Percentiles rank a stretch among this genome's conserved stretches.
These are phyloP conservation scores for Porphyrio hochstetteri DNA, from an alignment of 2,113 vertebrate species.

Conservation along the genomic window DNA sequence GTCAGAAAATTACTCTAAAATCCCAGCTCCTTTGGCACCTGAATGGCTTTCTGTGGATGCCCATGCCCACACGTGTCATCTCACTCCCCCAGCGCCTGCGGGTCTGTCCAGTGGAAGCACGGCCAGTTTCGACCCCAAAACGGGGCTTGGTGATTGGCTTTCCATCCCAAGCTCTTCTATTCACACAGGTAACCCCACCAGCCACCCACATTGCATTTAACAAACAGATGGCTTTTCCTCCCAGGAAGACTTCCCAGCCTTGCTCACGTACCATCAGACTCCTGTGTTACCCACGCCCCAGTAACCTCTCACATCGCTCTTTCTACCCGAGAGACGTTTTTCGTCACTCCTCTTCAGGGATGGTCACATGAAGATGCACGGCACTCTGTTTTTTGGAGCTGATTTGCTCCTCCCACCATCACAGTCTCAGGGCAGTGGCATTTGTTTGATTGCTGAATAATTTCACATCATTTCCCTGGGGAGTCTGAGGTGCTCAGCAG, in stretches of 20 bases:
- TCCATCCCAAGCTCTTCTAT: not conserved
- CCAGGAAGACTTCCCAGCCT: not conserved
- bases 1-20: not conserved
- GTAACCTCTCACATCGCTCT: not conserved
- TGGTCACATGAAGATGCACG: not conserved
- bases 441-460: not conserved
- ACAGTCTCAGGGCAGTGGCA: not conserved
- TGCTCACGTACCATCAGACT: not conserved
- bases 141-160: not conserved
- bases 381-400: not conserved
- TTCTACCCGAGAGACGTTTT: not conserved
- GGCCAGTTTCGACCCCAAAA: not conserved
- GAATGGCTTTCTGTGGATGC: not conserved
- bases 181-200: no score
- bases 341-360: not conserved
- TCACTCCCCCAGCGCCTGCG: not conserved
- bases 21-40: not conserved
- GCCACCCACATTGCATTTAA: not conserved
- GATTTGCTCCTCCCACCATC: not conserved
- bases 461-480: not conserved
- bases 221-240: not conserved
- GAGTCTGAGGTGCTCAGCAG: rapidly evolving
- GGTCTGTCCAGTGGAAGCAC: not conserved
- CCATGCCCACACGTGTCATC: not conserved
- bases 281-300: rapidly evolving